phyloP scores from a whole-genome alignment of 2,113 vertebrate species.

The Raja brachyura region DNA sequence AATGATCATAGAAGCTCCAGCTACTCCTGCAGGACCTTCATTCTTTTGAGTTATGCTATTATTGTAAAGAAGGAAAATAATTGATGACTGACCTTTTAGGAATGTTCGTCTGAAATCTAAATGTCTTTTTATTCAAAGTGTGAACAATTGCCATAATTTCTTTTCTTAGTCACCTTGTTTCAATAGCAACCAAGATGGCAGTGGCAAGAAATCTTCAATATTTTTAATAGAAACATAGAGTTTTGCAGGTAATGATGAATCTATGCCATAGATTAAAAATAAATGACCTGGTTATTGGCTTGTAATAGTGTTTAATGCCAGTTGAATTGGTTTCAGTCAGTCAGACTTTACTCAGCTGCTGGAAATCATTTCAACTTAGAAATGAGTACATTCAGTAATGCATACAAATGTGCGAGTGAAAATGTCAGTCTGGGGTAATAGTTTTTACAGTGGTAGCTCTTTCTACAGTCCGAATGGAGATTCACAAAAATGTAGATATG shows the following conservation, averaged over 20 bases:
- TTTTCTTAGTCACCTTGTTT: slow-evolving; percentile 25
- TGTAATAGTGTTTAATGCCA: slow-evolving; percentile 35
- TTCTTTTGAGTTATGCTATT: slow-evolving; percentile 7
- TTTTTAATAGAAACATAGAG: slow-evolving; percentile 33
- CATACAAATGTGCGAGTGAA: slow-evolving; percentile 32
- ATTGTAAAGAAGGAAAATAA: slow-evolving; percentile 34
- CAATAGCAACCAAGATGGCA: slow-evolving; percentile 28
- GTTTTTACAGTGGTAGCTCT: not conserved
- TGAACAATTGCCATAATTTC: slow-evolving; percentile 33
- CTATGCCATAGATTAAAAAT: slow-evolving; percentile 29
- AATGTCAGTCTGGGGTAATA: slow-evolving; percentile 27
- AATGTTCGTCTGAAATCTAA: slow-evolving; percentile 26
- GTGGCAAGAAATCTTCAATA: slow-evolving; percentile 32
- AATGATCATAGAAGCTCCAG: not conserved
- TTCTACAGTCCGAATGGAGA: not conserved
- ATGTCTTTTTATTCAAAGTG: slow-evolving; percentile 35
- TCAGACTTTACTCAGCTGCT: slow-evolving; percentile 31
- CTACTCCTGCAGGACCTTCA: slow-evolving; percentile 6
- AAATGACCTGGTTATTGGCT: slow-evolving; percentile 30
- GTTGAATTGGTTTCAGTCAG: slow-evolving; percentile 34
- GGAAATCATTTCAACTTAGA: slow-evolving; percentile 29
- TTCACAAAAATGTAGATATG: not conserved
- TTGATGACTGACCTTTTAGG: slow-evolving; percentile 34
- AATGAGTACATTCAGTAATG: slow-evolving; percentile 35
- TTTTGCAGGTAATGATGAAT: slow-evolving; percentile 33